Conservation (phyloP, 2,113 vertebrate species). For the Brevimyrus niger region DNA sequence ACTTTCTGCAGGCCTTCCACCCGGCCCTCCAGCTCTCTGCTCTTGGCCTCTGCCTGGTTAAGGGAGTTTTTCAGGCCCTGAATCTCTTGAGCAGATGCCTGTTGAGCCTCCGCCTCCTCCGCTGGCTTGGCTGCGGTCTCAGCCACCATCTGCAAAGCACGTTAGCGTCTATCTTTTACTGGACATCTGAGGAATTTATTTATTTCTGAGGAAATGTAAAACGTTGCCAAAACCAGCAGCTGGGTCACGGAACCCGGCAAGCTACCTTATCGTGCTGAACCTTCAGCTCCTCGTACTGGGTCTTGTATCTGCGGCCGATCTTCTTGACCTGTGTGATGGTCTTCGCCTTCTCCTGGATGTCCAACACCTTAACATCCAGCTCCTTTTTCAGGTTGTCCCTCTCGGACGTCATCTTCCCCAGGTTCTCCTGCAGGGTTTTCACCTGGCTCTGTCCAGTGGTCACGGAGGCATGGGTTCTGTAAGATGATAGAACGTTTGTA, state of each 20-base stretch:
- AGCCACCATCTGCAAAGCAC: conserved; percentile 59
- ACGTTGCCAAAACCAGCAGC: background rate
- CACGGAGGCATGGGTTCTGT: conserved; percentile 71
- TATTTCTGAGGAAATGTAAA: background rate
- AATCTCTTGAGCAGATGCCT: conserved; percentile 75
- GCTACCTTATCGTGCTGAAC: conserved; percentile 80
- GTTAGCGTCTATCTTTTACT: background rate
- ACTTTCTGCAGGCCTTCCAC: conserved; percentile 82
- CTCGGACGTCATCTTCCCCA: conserved; percentile 68
- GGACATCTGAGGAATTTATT: background rate
- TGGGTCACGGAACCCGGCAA: background rate
- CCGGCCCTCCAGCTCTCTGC: conserved; percentile 72
- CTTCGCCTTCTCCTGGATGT: conserved; percentile 80
- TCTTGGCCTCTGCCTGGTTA: conserved; percentile 70
- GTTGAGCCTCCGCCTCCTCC: conserved; percentile 73
- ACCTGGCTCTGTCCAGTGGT: conserved; percentile 76
- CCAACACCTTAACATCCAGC: conserved; percentile 68
- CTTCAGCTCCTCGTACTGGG: conserved; percentile 93
- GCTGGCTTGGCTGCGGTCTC: conserved; percentile 68
- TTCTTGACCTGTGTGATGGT: conserved; percentile 96
- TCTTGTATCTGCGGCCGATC: conserved; percentile 91
- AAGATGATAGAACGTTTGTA: background rate
- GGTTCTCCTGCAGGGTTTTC: conserved; percentile 72
- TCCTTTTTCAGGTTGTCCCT: conserved; percentile 77
- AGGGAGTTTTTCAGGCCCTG: conserved; percentile 75